Conservation (phyloP, 2,888 invertebrate genomes). For the Anaspis maculata region DNA sequence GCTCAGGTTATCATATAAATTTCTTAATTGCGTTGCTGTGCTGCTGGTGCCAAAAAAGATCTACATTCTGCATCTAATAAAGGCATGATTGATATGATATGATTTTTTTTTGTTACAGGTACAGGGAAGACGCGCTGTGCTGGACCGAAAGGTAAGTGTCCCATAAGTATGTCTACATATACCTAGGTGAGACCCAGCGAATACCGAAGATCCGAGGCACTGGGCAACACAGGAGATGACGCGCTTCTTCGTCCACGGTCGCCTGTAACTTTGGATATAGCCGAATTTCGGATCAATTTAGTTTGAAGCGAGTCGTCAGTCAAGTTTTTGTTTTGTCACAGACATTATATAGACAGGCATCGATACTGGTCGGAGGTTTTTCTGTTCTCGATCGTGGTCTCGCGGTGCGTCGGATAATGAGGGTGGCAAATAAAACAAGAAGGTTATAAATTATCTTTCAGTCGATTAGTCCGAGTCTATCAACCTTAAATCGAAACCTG, state of each 20-base stretch:
- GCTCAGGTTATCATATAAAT: no score
- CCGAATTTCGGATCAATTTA: slow-evolving; percentile 36
- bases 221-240: no score
- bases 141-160: slow-evolving; percentile 78
- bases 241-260: no score
- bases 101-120: slow-evolving; percentile 64
- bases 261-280: no score
- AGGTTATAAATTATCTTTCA: slow-evolving; percentile 40
- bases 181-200: no score
- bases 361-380: slow-evolving; percentile 38
- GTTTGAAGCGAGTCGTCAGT: slow-evolving; percentile 34
- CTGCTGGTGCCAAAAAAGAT: no score
- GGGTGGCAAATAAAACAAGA: slow-evolving; percentile 42
- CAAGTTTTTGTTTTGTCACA: slow-evolving; percentile 42
- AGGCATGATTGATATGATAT: no score
- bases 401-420: slow-evolving; percentile 36
- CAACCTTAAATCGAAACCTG: slow-evolving; percentile 42
- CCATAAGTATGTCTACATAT: no score
- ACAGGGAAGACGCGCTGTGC: slow-evolving; percentile 79
- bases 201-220: no score
- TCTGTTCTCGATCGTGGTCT: slow-evolving; percentile 29
- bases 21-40: no score
- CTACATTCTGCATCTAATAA: no score
- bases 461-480: slow-evolving; percentile 42
- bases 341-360: slow-evolving; percentile 39